Evolutionary conservation across 2,888 invertebrate genomes (phyloP).

Genomic region (Cryptops parisi): DNA sequence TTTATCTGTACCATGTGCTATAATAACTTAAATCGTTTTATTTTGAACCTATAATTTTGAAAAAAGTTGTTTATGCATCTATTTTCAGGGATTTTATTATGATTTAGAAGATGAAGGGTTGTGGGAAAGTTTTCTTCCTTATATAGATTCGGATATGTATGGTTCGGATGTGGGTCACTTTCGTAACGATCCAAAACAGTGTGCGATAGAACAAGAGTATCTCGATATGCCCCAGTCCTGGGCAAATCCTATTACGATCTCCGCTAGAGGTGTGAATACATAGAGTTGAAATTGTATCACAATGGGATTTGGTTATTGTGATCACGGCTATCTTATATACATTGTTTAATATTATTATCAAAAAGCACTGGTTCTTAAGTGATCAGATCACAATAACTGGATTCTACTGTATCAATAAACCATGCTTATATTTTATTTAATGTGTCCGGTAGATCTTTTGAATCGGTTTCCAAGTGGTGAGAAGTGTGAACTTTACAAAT

Average conservation of each 20-base stretch:
- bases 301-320: no score
- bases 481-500: slow-evolving; percentile 47
- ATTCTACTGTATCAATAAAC: no score
- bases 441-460: slow-evolving; percentile 2
- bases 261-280: slow-evolving; percentile 7
- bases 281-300: no score
- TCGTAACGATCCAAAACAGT: background rate
- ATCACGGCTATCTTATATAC: no score
- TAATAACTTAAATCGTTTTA: no score
- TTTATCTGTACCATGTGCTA: no score
- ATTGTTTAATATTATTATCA: no score
- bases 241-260: background rate
- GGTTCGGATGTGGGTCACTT: background rate
- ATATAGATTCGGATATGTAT: background rate
- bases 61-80: background rate
- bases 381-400: no score
- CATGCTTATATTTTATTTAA: no score
- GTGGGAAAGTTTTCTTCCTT: slow-evolving; percentile 12
- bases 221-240: slow-evolving; percentile 7
- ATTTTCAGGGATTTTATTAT: slow-evolving; percentile 1
- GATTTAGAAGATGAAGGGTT: slow-evolving; percentile 8
- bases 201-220: background rate
- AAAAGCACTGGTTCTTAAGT: no score
- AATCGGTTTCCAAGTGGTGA: slow-evolving; percentile 52
- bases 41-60: background rate